Base-by-base conservation (phyloP, 2,797 vertebrate species). In the Falco rusticolus region DNA sequence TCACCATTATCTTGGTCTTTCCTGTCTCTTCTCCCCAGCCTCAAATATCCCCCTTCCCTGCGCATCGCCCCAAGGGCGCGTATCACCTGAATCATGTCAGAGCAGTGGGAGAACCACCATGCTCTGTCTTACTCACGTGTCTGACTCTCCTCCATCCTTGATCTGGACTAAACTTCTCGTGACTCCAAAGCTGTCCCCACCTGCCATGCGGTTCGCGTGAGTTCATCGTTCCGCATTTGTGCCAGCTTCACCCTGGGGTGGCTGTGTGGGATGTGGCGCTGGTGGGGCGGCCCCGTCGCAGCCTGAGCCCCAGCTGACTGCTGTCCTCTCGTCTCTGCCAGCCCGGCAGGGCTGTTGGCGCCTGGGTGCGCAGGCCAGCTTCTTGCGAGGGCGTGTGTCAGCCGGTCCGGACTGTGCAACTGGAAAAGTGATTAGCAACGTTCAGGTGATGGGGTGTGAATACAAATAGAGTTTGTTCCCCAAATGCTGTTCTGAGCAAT, bases 31-130 rank as follows among this genome's bases (percentile, higher is more conserved):
- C 20, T 82, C 25, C 47, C 5, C n/a, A 65, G 33, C 54, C 45
- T 71, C n/a, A 68, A n/a, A 7, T 68, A 7, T 68, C 21, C 26
- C 22, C 10, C 12, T 60, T 90, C 48, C 39, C 14, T 66, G 13
- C 63, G 29, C 5, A 1, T 56, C 4, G 0, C 13, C 45, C 33
- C 11, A 33, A 1, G 19, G 72, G 11, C 70, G 11, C 1, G 1
- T 45, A 34, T 47, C 39, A 66, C 54, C 41, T 70, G 26, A 66
- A 9, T 61, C 14, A 11, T 22, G 29, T 37, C 29, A 59, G 28
- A 77, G 21, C 11, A 7, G 29, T 8, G 16, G 25, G 12, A 0
- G 1, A 79, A 24, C n/a, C 5, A 18, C 17, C 2, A 9, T 0
- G 1, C 17, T 71, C 51, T 54, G 41, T 45, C 50, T 24, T 37